These are phyloP conservation scores for Erpornis zantholeuca DNA, from an alignment of 2,113 vertebrate species.

Conservation along the genomic window DNA sequence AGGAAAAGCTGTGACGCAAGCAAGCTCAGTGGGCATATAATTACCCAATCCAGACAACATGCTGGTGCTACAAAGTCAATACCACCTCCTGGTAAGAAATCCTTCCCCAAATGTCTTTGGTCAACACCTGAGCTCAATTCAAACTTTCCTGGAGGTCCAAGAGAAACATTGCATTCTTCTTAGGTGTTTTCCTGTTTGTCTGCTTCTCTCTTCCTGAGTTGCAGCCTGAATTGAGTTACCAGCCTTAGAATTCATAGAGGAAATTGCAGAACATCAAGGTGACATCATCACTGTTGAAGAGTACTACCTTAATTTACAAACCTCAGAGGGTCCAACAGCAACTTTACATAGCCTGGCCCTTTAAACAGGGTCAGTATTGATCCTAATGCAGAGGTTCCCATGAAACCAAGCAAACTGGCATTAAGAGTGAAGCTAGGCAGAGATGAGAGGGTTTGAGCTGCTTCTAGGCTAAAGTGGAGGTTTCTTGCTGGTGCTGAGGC, in stretches of 20 bases:
- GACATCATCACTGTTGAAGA: neutral
- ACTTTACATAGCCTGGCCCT: neutral
- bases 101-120: neutral
- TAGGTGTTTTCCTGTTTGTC: slow-evolving; percentile 18
- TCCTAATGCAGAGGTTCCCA: neutral
- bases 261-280: neutral
- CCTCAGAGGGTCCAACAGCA: neutral
- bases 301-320: neutral
- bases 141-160: neutral
- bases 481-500: neutral
- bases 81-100: neutral
- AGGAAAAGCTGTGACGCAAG: neutral
- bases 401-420: neutral
- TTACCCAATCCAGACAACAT: neutral
- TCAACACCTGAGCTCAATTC: neutral
- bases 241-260: neutral
- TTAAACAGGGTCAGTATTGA: neutral
- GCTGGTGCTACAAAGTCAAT: neutral
- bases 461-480: neutral
- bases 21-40: neutral
- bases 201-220: neutral
- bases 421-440: neutral
- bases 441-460: neutral
- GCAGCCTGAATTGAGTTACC: neutral
- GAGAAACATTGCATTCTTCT: neutral